Conservation (phyloP, 1,140 invertebrate genomes). For the Trachymyrmex septentrionalis region DNA sequence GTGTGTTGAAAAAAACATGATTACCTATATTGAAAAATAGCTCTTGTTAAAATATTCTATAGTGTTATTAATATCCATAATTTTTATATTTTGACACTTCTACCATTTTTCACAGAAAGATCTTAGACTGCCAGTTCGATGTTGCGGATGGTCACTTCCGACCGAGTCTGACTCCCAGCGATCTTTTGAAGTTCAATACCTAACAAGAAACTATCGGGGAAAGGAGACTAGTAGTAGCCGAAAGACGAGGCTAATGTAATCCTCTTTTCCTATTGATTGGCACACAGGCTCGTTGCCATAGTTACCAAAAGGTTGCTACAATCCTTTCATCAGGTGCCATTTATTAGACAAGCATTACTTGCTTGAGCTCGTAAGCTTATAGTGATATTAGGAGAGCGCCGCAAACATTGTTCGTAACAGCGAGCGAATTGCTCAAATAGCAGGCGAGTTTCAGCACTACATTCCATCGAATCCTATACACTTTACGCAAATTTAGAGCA, state of each 20-base stretch:
- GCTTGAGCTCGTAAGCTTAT: slow-evolving; percentile 40
- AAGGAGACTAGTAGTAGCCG: not conserved
- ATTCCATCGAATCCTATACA: not conserved
- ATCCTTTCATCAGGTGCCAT: slow-evolving; percentile 51
- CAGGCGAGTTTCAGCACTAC: not conserved
- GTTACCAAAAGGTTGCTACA: slow-evolving; percentile 60
- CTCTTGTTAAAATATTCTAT: not conserved
- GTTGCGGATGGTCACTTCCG: not conserved
- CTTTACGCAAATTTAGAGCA: slow-evolving; percentile 7
- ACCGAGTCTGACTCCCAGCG: not conserved
- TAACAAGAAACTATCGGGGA: slow-evolving; percentile 38
- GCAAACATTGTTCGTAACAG: not conserved
- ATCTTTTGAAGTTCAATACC: slow-evolving; percentile 27
- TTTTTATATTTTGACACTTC: not conserved
- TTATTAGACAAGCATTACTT: slow-evolving; percentile 48
- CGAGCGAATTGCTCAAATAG: slow-evolving; percentile 15
- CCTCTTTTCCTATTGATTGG: slow-evolving; percentile 58
- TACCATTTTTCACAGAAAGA: not conserved
- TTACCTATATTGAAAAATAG: not conserved
- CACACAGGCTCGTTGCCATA: slow-evolving; percentile 38
- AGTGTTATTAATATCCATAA: not conserved
- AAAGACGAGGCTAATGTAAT: slow-evolving; percentile 33
- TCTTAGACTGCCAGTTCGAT: not conserved
- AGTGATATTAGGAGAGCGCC: slow-evolving; percentile 9
- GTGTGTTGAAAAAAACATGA: too few species aligned